A percentile compares a stretch with the other conserved stretches of the same genome.
Conservation (phyloP, 2,888 invertebrate genomes). For the Brenthis hecate region DNA sequence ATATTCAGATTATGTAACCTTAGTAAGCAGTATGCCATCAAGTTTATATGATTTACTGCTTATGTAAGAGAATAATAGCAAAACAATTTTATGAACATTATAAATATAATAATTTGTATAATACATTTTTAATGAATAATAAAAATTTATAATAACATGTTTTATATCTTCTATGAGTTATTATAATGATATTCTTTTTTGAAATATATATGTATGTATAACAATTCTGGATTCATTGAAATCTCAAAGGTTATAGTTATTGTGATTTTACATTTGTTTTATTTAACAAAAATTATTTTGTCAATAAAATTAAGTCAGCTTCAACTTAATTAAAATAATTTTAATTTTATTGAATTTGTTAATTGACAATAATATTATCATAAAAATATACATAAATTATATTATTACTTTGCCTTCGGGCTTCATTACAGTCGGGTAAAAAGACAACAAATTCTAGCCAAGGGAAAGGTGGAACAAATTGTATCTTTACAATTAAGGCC, state of each 20-base stretch:
- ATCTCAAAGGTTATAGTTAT: too few relatives aligned
- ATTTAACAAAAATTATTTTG: too few relatives aligned
- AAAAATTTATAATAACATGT: slow-evolving; percentile 2
- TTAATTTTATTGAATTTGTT: too few relatives aligned
- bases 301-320: too few relatives aligned
- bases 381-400: too few relatives aligned
- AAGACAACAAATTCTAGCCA: neutral
- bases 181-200: neutral
- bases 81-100: neutral
- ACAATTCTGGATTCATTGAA: too few relatives aligned
- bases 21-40: slow-evolving; percentile 1
- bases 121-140: slow-evolving; percentile 3
- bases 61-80: neutral
- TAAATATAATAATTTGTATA: slow-evolving; percentile 8
- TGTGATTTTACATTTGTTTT: too few relatives aligned
- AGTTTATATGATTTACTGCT: neutral
- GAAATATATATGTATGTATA: too few relatives aligned
- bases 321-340: too few relatives aligned
- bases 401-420: too few relatives aligned
- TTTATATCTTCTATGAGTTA: slow-evolving; percentile 9
- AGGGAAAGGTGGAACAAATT: slow-evolving; percentile 17
- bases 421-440: neutral
- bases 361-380: too few relatives aligned
- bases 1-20: slow-evolving; percentile 10
- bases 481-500: slow-evolving; percentile 13